These are phyloP conservation scores for Henricia sp. DNA, from an alignment of 53 echinoderm and acorn worm genomes.

Conservation along the genomic window DNA sequence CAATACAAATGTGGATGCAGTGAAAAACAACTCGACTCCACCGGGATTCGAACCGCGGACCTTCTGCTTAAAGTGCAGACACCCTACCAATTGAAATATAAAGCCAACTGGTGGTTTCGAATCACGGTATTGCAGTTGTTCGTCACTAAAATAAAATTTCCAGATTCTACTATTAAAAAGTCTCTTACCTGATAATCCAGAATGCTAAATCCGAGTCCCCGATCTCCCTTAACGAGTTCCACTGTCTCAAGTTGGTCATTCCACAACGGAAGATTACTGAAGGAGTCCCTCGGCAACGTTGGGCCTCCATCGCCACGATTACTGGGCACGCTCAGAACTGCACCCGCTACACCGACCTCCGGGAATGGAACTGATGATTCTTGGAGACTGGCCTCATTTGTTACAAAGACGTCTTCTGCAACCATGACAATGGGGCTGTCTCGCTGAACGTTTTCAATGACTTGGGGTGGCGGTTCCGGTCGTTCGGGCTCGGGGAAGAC, in stretches of 20 bases:
- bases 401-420: conserved; percentile 33
- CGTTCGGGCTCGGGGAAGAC: conserved; percentile 68
- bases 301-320: conserved; percentile 28
- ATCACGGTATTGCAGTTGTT: too few relatives aligned
- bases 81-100: too few relatives aligned
- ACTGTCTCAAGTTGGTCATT: conserved; percentile 83
- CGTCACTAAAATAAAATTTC: too few relatives aligned
- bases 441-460: conserved; percentile 15
- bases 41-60: background rate
- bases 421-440: conserved; percentile 14
- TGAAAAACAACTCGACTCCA: too few relatives aligned
- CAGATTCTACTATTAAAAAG: too few relatives aligned
- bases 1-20: too few relatives aligned
- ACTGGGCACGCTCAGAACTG: conserved; percentile 13
- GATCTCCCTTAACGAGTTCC: conserved; percentile 85
- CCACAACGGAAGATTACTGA: conserved; percentile 85
- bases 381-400: conserved; percentile 8
- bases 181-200: conserved; percentile 89
- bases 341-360: background rate
- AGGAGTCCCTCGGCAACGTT: conserved; percentile 63
- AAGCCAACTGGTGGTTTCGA: too few relatives aligned
- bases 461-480: conserved; percentile 27
- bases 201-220: conserved; percentile 95
- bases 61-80: too few relatives aligned
- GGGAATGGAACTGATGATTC: conserved; percentile 33